Evolutionary conservation across 2,888 invertebrate genomes (phyloP).

Genomic region (Hypercompe scribonia): DNA sequence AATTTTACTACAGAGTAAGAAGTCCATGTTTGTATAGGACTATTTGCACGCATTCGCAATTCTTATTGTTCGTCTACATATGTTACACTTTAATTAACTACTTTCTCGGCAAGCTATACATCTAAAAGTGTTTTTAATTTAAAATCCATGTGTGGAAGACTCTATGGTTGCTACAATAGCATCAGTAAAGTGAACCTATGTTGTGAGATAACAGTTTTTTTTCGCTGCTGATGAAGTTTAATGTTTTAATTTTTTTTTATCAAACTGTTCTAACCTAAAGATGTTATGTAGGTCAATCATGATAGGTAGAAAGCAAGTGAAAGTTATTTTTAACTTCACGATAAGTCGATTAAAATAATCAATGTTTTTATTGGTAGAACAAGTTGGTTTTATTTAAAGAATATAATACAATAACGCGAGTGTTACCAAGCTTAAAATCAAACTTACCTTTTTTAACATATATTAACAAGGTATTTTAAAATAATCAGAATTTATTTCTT

Average conservation of each 20-base stretch:
- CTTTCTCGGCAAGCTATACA: slow-evolving; percentile 8
- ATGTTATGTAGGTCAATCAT: background rate
- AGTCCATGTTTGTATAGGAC: slow-evolving; percentile 13
- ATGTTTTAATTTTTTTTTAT: background rate
- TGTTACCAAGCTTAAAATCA: background rate
- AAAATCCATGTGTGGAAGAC: background rate
- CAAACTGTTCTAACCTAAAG: background rate
- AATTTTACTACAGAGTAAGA: slow-evolving; percentile 16
- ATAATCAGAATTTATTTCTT: background rate
- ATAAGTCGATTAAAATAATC: background rate
- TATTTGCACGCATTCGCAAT: slow-evolving; percentile 15
- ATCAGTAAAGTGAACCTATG: background rate
- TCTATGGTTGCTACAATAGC: background rate
- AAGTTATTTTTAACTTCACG: slow-evolving; percentile 3
- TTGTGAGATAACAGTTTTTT: background rate
- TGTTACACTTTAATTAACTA: slow-evolving; percentile 17
- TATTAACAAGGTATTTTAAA: background rate
- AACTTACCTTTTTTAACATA: background rate
- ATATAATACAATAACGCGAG: background rate
- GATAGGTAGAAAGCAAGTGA: background rate
- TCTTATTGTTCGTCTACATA: slow-evolving; percentile 15
- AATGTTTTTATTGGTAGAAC: background rate
- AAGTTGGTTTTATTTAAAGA: background rate
- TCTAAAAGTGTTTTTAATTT: slow-evolving; percentile 9
- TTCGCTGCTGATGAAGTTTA: background rate